Percentiles rank a stretch among this genome's conserved stretches.
Evolutionary conservation across 2,797 vertebrate species (phyloP).

Genomic region (Ciconia nigra): DNA sequence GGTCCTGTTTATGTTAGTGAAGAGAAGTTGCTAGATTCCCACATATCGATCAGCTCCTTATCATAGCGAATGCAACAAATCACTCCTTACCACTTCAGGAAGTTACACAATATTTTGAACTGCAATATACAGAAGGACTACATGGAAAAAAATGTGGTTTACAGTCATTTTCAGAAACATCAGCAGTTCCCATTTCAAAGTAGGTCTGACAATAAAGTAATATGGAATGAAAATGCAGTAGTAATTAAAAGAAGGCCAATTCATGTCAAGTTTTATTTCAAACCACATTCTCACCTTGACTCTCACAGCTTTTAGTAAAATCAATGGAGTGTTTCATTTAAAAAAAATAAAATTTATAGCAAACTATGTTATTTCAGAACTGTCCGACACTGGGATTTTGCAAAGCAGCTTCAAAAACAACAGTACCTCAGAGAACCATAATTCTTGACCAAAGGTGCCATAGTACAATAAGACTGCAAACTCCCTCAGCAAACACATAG

Average conservation of each 20-base stretch:
- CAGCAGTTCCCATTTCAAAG: neutral
- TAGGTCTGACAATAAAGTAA: neutral
- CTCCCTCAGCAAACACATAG: neutral
- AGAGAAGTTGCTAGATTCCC: neutral
- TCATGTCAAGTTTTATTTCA: neutral
- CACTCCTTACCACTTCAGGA: neutral
- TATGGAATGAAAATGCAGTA: neutral
- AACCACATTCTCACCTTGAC: neutral
- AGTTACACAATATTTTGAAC: neutral
- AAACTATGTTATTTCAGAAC: neutral
- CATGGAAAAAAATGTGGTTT: neutral
- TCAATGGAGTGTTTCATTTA: neutral
- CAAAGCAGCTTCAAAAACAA: neutral
- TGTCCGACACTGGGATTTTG: neutral
- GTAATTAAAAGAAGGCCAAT: neutral
- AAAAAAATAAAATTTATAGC: neutral
- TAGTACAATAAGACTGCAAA: neutral
- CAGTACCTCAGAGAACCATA: neutral
- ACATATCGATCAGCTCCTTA: neutral
- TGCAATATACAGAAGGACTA: neutral
- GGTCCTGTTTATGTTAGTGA: neutral
- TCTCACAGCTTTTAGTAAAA: neutral
- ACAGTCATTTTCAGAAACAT: neutral
- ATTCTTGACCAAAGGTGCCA: neutral
- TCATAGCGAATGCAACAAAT: neutral